Conservation (phyloP, 2,113 vertebrate species). For the Pitta sordida region DNA sequence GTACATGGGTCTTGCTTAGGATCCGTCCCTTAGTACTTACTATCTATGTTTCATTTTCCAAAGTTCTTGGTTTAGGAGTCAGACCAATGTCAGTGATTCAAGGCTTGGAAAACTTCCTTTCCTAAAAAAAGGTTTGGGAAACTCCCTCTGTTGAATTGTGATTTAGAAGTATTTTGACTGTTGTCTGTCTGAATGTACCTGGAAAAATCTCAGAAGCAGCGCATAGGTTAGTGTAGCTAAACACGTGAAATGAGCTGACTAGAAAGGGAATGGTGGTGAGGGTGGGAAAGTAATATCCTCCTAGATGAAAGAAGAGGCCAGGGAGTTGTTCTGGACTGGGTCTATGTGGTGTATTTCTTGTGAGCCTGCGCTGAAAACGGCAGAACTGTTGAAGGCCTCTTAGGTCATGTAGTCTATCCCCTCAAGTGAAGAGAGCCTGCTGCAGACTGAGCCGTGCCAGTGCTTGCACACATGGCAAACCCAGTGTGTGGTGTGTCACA, state of each 20-base stretch:
- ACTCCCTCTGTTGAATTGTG: background rate
- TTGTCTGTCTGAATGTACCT: background rate
- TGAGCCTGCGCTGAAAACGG: background rate
- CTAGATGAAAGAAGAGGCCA: background rate
- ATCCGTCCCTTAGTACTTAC: background rate
- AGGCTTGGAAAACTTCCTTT: background rate
- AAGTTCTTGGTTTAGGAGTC: background rate
- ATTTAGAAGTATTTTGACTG: background rate
- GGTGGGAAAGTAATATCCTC: background rate
- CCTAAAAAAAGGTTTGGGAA: background rate
- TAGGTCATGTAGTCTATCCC: background rate
- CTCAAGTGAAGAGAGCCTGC: background rate
- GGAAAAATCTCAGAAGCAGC: background rate
- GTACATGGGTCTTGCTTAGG: background rate
- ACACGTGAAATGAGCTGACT: background rate
- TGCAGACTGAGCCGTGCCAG: slow-evolving; percentile 7
- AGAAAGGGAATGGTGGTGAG: background rate
- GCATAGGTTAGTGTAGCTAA: background rate
- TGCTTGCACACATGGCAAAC: background rate
- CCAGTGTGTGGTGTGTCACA: slow-evolving; percentile 40
- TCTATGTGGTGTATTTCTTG: accelerated
- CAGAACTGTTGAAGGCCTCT: background rate
- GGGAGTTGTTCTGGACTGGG: background rate
- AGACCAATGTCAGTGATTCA: background rate
- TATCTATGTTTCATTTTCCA: background rate